These are phyloP conservation scores for Odontophorus gujanensis DNA, from an alignment of 2,113 vertebrate species.

Conservation along the genomic window DNA sequence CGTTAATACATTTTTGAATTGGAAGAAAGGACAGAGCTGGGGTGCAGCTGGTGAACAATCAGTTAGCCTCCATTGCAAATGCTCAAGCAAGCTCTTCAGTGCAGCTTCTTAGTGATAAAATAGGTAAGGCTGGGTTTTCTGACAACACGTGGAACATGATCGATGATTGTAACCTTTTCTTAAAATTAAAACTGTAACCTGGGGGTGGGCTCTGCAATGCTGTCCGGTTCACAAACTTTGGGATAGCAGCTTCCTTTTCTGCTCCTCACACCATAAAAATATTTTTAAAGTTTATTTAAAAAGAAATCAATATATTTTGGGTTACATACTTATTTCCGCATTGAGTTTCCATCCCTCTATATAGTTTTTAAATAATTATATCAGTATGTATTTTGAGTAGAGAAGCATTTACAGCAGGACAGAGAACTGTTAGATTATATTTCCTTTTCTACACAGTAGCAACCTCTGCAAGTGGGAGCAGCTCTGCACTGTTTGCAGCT, in stretches of 20 bases:
- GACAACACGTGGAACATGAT: neutral
- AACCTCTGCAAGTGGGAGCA: neutral
- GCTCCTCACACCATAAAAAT: neutral
- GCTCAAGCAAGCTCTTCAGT: neutral
- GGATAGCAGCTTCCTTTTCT: neutral
- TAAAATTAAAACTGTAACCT: conserved; percentile 5
- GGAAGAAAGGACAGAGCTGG: neutral
- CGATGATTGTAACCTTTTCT: conserved; percentile 50
- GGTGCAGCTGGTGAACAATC: neutral
- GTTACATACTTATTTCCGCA: neutral
- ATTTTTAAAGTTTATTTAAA: neutral
- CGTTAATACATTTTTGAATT: conserved; percentile 31
- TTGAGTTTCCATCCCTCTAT: neutral
- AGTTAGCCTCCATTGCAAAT: neutral
- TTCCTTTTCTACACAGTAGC: neutral
- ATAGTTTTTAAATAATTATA: neutral
- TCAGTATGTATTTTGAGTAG: neutral
- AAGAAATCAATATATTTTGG: neutral
- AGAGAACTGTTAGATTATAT: neutral
- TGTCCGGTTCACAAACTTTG: neutral
- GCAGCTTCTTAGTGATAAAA: conserved; percentile 11
- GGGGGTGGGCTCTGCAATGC: neutral
- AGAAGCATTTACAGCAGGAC: neutral
- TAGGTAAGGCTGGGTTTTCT: neutral
- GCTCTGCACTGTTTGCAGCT: neutral